Conservation (phyloP, 2,113 vertebrate genomes). For the Thalassarche chlororhynchos region DNA sequence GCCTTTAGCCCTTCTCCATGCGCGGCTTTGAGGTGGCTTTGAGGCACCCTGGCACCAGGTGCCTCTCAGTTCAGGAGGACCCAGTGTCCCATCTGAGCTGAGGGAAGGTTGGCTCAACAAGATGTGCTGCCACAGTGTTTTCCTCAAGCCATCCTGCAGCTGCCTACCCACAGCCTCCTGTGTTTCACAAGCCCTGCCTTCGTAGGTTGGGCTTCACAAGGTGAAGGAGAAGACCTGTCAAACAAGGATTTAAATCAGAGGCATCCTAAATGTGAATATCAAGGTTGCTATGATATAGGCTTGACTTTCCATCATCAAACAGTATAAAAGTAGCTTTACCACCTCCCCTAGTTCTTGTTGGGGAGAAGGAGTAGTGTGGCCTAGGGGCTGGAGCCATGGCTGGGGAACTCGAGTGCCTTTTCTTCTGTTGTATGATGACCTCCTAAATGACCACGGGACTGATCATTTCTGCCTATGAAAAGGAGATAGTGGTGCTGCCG, state of each 20-base stretch:
- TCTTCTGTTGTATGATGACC: not conserved
- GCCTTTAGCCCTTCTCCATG: fast-evolving
- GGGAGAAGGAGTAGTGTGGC: not conserved
- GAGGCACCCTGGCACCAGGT: not conserved
- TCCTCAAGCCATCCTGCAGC: not conserved
- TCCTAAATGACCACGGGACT: not conserved
- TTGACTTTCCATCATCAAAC: not conserved
- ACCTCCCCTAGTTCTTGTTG: not conserved
- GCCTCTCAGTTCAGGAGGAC: not conserved
- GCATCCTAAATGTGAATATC: not conserved
- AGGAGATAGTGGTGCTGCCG: not conserved
- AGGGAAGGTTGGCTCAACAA: not conserved
- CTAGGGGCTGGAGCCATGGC: not conserved
- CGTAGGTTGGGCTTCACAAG: not conserved
- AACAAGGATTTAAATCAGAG: not conserved
- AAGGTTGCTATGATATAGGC: not conserved
- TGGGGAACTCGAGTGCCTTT: not conserved
- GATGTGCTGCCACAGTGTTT: not conserved
- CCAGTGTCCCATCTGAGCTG: not conserved
- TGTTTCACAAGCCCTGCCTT: not conserved
- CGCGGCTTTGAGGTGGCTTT: not conserved
- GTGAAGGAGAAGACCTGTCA: not conserved
- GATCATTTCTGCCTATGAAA: not conserved
- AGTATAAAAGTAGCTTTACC: not conserved
- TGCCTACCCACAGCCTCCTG: not conserved